Evolutionary conservation across 2,888 invertebrate species (phyloP), one percentile per base, ranked within the genome.

Genomic region (Xestia xanthographa): DNA sequence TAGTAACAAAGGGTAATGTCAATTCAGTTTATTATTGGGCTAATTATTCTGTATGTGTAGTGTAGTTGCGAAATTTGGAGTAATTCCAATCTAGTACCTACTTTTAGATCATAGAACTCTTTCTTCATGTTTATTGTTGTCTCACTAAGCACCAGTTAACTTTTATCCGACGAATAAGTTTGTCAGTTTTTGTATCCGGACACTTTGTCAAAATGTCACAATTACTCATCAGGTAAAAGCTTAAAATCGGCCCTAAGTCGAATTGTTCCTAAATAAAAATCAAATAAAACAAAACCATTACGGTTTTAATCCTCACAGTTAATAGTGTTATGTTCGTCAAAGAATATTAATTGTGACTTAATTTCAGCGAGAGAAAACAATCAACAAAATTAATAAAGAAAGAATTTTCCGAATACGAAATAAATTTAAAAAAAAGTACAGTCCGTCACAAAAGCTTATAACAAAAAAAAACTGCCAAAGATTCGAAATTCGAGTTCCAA

Each of bases 351-450:
- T 56, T 56, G 56, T 38, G 2, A 78, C 22, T 63, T 17, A 34
- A 80, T 71, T 83, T 58, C 2, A 38, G 50, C 41, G 17, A 71
- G 9, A 67, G 71, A 67, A 12, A 70, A 80, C 45, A 62, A 48
- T 58, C n/a, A 62, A 69, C 53, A n/a, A 62, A 77, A 77, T 69
- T 9, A 41, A 70, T 62, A 29, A 29, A 14, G 2, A 26, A 76
- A 65, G 0, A 50, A 62, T 66, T 60, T 69, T 60, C 20, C 1
- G 3, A 53, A 68, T 45, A 38, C 38, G 22, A 72, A 68, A 63
- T 67, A 63, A 62, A 84, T 53, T 68, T 65, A 73, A 26, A 58
- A 65, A n/a, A n/a, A 80, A 70, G 81, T 85, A 76, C 63, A 66
- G 60, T 67, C 20, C 3, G 20, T 53, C 29, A 60, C 58, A 53